Evolutionary conservation across 2,888 invertebrate species (phyloP).

Genomic region (Drosophila melanosoma): DNA sequence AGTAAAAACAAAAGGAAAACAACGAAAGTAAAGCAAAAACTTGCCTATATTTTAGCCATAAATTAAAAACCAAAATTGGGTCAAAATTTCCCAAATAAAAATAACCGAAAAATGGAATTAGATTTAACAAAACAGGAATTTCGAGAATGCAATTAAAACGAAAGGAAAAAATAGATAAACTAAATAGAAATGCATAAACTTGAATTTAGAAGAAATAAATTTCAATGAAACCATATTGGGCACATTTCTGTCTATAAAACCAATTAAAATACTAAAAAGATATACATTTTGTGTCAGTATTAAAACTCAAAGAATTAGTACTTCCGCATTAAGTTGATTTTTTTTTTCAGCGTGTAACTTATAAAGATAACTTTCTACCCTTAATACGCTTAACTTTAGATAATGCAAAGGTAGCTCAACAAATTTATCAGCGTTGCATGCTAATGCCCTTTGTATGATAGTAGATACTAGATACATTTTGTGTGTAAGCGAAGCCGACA

Average conservation of each 20-base stretch:
- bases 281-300: background rate
- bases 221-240: background rate
- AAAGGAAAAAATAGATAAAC: background rate
- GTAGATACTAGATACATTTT: slow-evolving; percentile 18
- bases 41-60: background rate
- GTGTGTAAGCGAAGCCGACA: slow-evolving; percentile 48
- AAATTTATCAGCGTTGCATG: slow-evolving; percentile 53
- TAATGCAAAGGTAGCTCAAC: slow-evolving; percentile 25
- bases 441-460: slow-evolving; percentile 56
- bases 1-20: background rate
- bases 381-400: slow-evolving; percentile 48
- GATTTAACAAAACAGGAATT: background rate
- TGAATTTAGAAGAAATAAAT: background rate
- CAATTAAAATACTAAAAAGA: background rate
- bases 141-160: background rate
- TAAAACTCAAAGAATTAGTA: background rate
- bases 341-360: background rate
- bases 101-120: background rate
- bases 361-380: slow-evolving; percentile 39
- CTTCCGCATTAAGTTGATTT: slow-evolving; percentile 10
- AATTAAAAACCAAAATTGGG: background rate
- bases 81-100: background rate
- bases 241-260: too few relatives aligned
- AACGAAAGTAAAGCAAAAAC: background rate
- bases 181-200: background rate